Base-by-base conservation (phyloP, 2,113 vertebrate genomes). In the Cariama cristata region DNA sequence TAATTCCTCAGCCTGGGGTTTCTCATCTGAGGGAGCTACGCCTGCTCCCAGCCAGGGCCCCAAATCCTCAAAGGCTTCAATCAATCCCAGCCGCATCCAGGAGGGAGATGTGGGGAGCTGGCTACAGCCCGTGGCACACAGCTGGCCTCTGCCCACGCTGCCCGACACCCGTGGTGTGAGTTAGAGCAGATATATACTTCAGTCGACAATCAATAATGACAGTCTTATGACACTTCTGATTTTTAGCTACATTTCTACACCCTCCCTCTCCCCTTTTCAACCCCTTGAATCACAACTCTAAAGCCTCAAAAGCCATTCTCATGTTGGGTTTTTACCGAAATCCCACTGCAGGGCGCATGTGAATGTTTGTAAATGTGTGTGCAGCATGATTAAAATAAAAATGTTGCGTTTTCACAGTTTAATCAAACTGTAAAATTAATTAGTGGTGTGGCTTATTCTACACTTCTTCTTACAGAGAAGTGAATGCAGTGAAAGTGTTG, bases 351-450 rank as follows among this genome's bases (percentile, higher is more conserved):
- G 53, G 50, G 40, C 40, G 21, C 32, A 13, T 8, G 19, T 7
- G 33, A 79, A 33, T 5, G 8, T 14, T 38, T 13, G 47, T 21
- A 91, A 59, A 38, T 58, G 20, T 63, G 77, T 2, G 14, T 38
- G 32, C 26, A 53, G 18, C 26, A 77, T 63, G 64, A 84, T 93
- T 95, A 80, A 91, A 95, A 96, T 68, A 91, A 91, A 97, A 91
- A 63, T 42, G 55, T 52, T 85, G 47, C 72, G 86, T 59, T 95
- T 96, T 67, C 80, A 80, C 32, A 30, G 63, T 79, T 95, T 89
- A 97, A 91, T 92, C 92, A 88, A 94, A 93, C 85, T 76, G 79
- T 79, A 91, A 96, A 97, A 94, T 76, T 87, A 83, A 86, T 94
- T 88, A 83, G 60, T 38, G 22, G 42, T 74, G 45, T 24, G 35